Evolutionary conservation across 2,888 invertebrate species (phyloP), one percentile per base, ranked within the genome.

Genomic region (Pseudeuparius sepicola): DNA sequence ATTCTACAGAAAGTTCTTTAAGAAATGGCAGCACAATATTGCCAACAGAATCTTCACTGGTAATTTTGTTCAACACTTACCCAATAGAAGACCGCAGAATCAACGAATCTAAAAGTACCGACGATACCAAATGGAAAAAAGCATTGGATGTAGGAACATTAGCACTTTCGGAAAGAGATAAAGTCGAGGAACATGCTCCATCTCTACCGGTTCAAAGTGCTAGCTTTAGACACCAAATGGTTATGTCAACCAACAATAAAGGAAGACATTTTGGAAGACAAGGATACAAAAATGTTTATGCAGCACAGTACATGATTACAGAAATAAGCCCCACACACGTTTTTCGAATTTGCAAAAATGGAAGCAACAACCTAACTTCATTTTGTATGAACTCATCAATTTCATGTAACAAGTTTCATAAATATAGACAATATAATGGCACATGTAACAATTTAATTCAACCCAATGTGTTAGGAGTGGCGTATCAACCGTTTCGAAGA

Each of bases 401-500:
- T 18, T 26, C 43, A 31, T 53, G 56, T 36, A 51, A 49, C 31
- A 14, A 24, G 12, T 53, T 47, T 23, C 28, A 45, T 23, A 73
- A 67, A 47, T 88, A 78, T 55, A 64, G 88, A 11, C 68, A 67
- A 1, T 66, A 71, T 20, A 77, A 84, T 47, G 89, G 88, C 0
- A 71, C 71, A 3, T 89, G 89, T 56, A 89, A 89, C 55, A 84
- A 81, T 56, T 56, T 76, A 37, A 48, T 64, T 5, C 63, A 80
- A 44, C 75, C 78, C 0, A 55, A 65, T n/a, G 60, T 62, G 2
- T 20, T 20, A 20, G 89, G 89, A 0, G 74, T 77, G 0, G 71
- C 82, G 0, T 74, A 77, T 54, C 73, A 70, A n/a, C 79, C 84
- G 0, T 88, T 81, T 48, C 67, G 80, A 34, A 70, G 85, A 52